Conservation (phyloP, 2,113 vertebrate genomes). For the Vulpes ferrilata region DNA sequence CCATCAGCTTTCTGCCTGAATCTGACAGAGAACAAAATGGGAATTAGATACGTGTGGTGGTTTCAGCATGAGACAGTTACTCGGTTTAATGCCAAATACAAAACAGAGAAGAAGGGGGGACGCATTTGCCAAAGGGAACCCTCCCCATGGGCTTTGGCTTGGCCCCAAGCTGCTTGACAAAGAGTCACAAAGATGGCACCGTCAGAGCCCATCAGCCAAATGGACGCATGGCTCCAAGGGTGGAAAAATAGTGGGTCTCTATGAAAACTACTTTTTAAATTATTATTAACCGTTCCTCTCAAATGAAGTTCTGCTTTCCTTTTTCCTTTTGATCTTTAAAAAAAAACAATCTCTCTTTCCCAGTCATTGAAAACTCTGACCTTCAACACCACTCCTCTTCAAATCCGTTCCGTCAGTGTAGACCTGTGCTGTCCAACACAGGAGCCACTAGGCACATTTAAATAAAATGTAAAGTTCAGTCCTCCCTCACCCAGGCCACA, state of each 20-base stretch:
- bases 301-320: neutral
- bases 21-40: conserved; percentile 75
- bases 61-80: conserved; percentile 78
- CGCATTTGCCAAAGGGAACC: conserved; percentile 67
- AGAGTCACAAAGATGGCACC: conserved; percentile 69
- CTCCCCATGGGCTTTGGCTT: conserved; percentile 67
- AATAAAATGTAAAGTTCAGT: neutral
- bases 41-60: conserved; percentile 73
- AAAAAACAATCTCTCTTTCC: neutral
- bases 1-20: conserved; percentile 68
- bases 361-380: neutral
- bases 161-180: conserved; percentile 70
- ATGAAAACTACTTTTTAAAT: neutral
- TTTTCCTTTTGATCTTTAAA: neutral
- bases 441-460: neutral
- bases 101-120: conserved; percentile 64
- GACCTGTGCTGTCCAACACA: neutral
- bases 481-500: neutral
- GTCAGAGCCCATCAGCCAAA: conserved; percentile 46
- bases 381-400: neutral
- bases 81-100: conserved; percentile 76
- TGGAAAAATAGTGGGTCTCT: conserved; percentile 33
- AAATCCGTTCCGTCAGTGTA: neutral
- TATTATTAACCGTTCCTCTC: neutral
- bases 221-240: neutral